phyloP scores from a whole-genome alignment of 2,888 invertebrate species.

The Magallana nippona region DNA sequence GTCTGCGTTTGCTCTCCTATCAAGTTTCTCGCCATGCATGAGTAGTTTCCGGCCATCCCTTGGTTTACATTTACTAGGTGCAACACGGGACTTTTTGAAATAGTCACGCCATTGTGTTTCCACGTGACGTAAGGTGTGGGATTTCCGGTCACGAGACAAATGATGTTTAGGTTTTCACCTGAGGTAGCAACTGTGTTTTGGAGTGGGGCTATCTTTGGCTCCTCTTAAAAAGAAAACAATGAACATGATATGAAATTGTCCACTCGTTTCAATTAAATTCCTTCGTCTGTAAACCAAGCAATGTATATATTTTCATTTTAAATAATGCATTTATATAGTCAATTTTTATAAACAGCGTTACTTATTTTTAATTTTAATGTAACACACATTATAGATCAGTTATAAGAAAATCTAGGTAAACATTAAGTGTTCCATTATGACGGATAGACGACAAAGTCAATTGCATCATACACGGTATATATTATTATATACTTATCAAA shows the following conservation, averaged over 20 bases:
- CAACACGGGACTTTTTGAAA: not conserved
- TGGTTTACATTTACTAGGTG: not conserved
- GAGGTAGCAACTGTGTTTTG: not conserved
- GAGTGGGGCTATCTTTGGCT: slow-evolving; percentile 10
- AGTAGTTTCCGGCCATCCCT: not conserved
- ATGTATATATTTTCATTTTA: too few relatives aligned
- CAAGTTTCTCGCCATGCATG: not conserved
- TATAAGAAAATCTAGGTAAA: too few relatives aligned
- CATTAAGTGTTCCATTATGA: too few relatives aligned
- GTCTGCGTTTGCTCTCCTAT: not conserved
- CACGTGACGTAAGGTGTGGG: not conserved
- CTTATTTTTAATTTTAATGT: too few relatives aligned
- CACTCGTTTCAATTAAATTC: too few relatives aligned
- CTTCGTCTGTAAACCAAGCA: too few relatives aligned
- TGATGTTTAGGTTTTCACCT: not conserved
- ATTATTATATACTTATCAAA: too few relatives aligned
- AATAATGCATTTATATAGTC: too few relatives aligned
- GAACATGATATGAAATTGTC: not conserved
- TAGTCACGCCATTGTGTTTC: not conserved
- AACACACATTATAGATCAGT: too few relatives aligned
- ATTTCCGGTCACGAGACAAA: not conserved
- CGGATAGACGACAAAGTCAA: too few relatives aligned
- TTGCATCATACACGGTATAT: too few relatives aligned
- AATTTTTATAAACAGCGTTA: too few relatives aligned
- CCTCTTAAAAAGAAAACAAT: not conserved